These are phyloP conservation scores for Chrysemys picta DNA, from an alignment of 2,113 vertebrate genomes.

Conservation along the genomic window DNA sequence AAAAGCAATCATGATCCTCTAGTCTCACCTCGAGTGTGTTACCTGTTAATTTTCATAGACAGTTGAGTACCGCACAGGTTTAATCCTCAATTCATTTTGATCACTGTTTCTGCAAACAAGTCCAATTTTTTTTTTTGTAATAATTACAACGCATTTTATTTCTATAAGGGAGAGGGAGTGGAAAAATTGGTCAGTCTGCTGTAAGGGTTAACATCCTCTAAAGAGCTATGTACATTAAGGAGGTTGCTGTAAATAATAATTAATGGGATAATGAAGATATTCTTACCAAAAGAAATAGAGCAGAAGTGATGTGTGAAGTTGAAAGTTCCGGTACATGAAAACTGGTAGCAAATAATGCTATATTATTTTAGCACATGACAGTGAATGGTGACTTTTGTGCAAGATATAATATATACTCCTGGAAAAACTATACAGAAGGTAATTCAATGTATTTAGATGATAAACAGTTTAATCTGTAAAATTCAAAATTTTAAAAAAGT, in stretches of 20 bases:
- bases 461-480: neutral
- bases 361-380: neutral
- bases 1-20: neutral
- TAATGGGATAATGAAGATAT: neutral
- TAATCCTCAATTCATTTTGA: neutral
- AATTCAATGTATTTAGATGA: neutral
- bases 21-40: neutral
- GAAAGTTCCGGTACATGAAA: neutral
- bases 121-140: neutral
- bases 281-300: neutral
- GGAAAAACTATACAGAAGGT: neutral
- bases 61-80: neutral
- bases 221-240: neutral
- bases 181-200: neutral
- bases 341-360: neutral
- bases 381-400: neutral
- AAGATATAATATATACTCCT: neutral
- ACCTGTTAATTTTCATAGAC: neutral
- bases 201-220: neutral
- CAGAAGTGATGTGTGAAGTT: neutral
- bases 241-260: neutral
- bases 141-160: neutral
- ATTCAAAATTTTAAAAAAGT: neutral
- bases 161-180: neutral
- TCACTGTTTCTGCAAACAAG: neutral